Evolutionary conservation across 2,888 invertebrate species (phyloP).

Genomic region (Conistra vaccinii): DNA sequence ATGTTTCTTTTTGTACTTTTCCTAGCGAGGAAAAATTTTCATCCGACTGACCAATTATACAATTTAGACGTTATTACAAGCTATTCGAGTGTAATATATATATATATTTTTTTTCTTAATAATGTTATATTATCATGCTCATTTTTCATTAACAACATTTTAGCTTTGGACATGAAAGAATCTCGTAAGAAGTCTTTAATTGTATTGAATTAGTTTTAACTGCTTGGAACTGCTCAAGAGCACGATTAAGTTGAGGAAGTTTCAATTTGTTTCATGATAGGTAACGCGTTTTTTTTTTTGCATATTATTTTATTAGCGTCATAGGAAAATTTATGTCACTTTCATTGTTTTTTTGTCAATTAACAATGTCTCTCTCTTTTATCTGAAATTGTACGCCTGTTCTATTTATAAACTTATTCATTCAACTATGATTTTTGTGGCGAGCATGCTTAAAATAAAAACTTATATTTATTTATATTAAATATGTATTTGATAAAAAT

Average conservation of each 20-base stretch:
- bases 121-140: not conserved
- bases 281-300: too few species aligned
- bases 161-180: not conserved
- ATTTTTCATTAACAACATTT: constrained; percentile 14
- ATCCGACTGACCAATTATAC: not conserved
- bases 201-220: not conserved
- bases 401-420: too few species aligned
- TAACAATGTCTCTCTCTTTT: not conserved
- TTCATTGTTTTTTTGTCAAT: too few species aligned
- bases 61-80: constrained; percentile 8
- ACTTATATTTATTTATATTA: too few species aligned
- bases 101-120: too few species aligned
- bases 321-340: too few species aligned
- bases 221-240: not conserved
- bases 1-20: constrained; percentile 14
- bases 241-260: not conserved
- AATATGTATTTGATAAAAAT: not conserved
- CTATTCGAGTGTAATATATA: not conserved
- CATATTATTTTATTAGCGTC: not conserved
- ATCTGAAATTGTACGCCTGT: too few species aligned
- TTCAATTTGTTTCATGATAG: not conserved
- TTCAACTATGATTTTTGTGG: too few species aligned
- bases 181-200: not conserved
- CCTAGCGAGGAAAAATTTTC: not conserved
- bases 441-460: too few species aligned